phyloP scores from a whole-genome alignment of 2,888 invertebrate genomes.

The Protula sp. region DNA sequence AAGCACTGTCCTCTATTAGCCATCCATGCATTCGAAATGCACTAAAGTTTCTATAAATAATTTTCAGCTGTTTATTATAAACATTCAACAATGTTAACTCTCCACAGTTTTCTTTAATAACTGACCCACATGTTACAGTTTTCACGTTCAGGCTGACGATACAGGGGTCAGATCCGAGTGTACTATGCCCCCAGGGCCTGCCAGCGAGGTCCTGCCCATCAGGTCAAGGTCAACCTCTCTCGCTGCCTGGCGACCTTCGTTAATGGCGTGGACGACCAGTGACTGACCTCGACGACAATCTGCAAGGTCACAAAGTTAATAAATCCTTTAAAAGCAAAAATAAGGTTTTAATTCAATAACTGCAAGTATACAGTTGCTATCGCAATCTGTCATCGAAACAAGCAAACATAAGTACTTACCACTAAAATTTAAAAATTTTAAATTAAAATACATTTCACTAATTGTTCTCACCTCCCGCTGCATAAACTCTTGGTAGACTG shows the following conservation, averaged over 20 bases:
- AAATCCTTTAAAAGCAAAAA: background rate
- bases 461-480: conserved; percentile 82
- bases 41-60: too few species aligned
- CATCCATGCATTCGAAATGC: too few species aligned
- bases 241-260: conserved; percentile 97
- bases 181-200: conserved; percentile 83
- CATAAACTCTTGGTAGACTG: conserved; percentile 77
- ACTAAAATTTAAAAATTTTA: background rate
- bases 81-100: too few species aligned
- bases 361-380: background rate
- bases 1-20: too few species aligned
- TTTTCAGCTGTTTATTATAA: too few species aligned
- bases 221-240: conserved; percentile 84
- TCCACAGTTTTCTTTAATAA: too few species aligned
- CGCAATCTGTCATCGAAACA: background rate
- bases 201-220: conserved; percentile 69
- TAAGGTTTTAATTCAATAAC: background rate
- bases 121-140: too few species aligned
- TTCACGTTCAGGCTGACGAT: background rate
- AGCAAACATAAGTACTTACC: background rate
- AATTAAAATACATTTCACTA: background rate
- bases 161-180: background rate
- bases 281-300: conserved; percentile 99
- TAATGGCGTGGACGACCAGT: conserved; percentile 96
- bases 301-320: conserved; percentile 52